Conservation (phyloP, 2,113 vertebrate species). For the Ahaetulla prasina region DNA sequence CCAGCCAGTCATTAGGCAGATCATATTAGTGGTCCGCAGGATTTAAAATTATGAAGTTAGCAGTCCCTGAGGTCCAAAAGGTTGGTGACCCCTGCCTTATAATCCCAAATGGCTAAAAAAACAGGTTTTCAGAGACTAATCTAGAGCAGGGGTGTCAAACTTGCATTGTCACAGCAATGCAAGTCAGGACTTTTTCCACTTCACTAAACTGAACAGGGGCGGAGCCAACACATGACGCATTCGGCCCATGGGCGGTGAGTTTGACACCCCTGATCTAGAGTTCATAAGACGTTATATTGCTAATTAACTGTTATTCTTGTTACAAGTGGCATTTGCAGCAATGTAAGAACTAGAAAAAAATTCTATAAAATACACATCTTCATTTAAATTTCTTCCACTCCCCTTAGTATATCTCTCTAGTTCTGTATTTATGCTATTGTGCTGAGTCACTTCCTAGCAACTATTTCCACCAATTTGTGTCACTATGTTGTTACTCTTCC, state of each 20-base stretch:
- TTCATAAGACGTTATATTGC: background rate
- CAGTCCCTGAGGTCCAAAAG: no score
- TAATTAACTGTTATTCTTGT: background rate
- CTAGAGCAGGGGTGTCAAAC: background rate
- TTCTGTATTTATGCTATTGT: background rate
- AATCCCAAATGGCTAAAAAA: background rate
- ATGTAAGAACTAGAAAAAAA: background rate
- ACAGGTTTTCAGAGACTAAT: background rate
- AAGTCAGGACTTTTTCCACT: no score
- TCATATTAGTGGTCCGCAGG: no score
- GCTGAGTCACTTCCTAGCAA: background rate
- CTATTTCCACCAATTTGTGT: background rate
- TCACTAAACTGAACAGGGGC: no score
- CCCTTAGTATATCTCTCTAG: background rate
- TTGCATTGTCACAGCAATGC: fast-evolving
- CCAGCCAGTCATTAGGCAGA: no score
- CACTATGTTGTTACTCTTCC: background rate
- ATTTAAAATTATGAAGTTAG: no score
- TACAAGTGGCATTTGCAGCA: background rate
- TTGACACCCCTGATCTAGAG: background rate
- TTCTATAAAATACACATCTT: background rate
- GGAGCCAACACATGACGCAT: no score
- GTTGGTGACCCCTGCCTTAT: no score
- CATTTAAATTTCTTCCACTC: background rate
- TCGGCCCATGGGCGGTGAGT: fast-evolving